Evolutionary conservation across 2,888 invertebrate genomes (phyloP), one percentile per base, ranked within the genome.

Genomic region (Xestia xanthographa): DNA sequence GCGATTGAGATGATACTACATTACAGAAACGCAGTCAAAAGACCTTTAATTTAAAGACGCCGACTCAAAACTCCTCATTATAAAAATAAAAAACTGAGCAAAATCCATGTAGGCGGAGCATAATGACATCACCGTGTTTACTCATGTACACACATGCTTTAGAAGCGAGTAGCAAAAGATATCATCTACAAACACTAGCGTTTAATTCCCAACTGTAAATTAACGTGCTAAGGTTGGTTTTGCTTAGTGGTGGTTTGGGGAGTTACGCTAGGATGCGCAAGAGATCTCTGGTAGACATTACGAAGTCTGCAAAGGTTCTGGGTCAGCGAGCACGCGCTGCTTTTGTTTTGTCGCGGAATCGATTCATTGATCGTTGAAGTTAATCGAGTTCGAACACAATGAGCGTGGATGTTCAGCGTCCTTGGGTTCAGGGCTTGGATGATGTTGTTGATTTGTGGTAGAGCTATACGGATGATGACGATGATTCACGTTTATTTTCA

Each of bases 51-150:
- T 53, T 63, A 9, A 66, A 72, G 20, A 72, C 71, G 53, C 6
- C 53, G 38, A 50, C 66, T 63, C 43, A 72, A 78, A 83, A 79
- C 79, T 72, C 69, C 34, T 56, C 76, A 66, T 65, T 78, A 48
- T 70, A 29, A 1, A n/a, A 9, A 34, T 38, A 79, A 80, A 73
- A 75, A 77, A 60, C 60, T 45, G 67, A 86, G 83, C 81, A 80
- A 74, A 89, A 86, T 85, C 73, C 83, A 79, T 82, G 93, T 92
- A 87, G 92, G 93, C 90, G 93, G 90, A 88, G 90, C 85, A 87
- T 82, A 68, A 92, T 95, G 95, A 95, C 94, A 95, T 95, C 95
- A 95, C 82, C 90, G 66, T 92, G 87, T 93, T 93, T 92, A 90
- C 92, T 87, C 82, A 84, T 71, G 79, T 63, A 77, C 86, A 89